Evolutionary conservation across 2,797 vertebrate genomes (phyloP), one percentile per base, ranked within the genome.

Genomic region (Enteromius argenteus): DNA sequence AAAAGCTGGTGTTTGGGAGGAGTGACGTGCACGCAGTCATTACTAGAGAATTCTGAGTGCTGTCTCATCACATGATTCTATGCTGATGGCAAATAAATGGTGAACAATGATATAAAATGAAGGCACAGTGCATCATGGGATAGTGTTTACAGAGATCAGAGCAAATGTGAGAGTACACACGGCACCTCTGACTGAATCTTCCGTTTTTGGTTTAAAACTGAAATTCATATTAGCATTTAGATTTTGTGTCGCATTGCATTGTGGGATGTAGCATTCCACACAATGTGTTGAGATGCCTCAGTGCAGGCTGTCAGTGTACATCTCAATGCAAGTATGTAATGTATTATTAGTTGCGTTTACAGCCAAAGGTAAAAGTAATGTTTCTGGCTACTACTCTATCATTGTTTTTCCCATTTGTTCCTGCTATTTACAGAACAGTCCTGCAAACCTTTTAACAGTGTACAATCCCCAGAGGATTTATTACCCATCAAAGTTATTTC

Each of bases 1-100:
- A 80, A 91, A 91, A 88, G 83, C 27, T 0, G 68, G 44, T 8
- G 35, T 66, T 87, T 32, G 30, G 42, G 39, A 51, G 3, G 21
- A n/a, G 10, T 64, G 53, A 79, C 49, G 46, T 83, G 64, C 42
- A 79, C 6, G 4, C 32, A 30, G 49, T 80, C 17, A 58, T 62
- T 80, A 81, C 27, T 62, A 15, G 19, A 73, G 68, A 56, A 14
- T 15, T n/a, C 3, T 60, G 79, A 72, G 30, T 2, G 9, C 19
- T n/a, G 46, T 74, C 19, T 35, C 46, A 21, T 37, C 72, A n/a
- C 2, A 74, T 8, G 72, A 74, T 8, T 35, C 19, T 11, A n/a
- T 35, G 4, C 5, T 2, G 4, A 51, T 1, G 30, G 49, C 1
- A 60, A 42, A 60, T 76, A 42, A 60, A 56, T 14, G 8, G 14